Conservation (phyloP, 2,797 vertebrate genomes). For the Manis crassicaudata region DNA sequence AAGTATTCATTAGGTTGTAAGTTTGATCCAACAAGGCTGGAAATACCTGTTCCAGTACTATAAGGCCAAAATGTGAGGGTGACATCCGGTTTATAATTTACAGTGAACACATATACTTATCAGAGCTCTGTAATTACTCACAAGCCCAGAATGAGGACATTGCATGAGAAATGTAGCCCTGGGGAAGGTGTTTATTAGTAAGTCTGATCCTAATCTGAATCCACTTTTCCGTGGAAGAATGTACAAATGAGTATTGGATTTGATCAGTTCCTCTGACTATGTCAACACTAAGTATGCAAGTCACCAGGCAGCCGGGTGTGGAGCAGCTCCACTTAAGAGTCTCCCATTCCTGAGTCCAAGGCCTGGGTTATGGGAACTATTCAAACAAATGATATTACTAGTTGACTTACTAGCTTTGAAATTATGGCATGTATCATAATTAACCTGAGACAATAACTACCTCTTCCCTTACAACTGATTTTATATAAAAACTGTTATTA, state of each 20-base stretch:
- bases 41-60: conserved; percentile 69
- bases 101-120: conserved; percentile 61
- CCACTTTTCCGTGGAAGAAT: conserved; percentile 47
- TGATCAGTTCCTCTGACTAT: background rate
- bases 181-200: conserved; percentile 52
- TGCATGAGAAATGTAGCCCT: conserved; percentile 66
- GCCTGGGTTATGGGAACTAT: background rate
- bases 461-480: background rate
- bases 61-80: conserved; percentile 14
- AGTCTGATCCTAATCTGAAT: conserved; percentile 53
- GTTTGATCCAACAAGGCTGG: conserved; percentile 59
- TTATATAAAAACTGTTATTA: conserved; percentile 50
- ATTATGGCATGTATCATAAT: background rate
- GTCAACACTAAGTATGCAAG: background rate
- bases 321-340: background rate
- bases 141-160: conserved; percentile 51
- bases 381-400: background rate
- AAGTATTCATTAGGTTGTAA: background rate
- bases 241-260: background rate
- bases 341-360: background rate
- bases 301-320: background rate
- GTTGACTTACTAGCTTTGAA: conserved; percentile 42
- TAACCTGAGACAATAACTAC: conserved; percentile 6
- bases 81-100: conserved; percentile 66
- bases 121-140: conserved; percentile 64